Base-by-base conservation (phyloP, 2,113 vertebrate genomes). In the Erinaceus europaeus region DNA sequence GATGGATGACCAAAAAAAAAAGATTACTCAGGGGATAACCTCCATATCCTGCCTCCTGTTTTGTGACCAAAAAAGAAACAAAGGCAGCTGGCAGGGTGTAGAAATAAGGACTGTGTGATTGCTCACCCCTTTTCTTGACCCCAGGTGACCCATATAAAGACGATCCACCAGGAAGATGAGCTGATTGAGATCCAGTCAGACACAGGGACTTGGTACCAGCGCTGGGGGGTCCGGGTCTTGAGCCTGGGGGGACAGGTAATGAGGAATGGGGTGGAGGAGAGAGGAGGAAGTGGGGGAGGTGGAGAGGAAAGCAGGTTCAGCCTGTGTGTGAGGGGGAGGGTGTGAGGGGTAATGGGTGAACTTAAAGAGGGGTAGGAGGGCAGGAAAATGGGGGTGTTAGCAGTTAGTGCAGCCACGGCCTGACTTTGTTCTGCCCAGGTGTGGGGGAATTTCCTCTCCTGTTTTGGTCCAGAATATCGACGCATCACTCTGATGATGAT, bases 131-230 rank as follows among this genome's bases (percentile, higher is more conserved):
- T 71, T n/a, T 18, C 64, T 44, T n/a, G 20, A 14, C 10, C 17
- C 0, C 94, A 99, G 99, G 99, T 99, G 34, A 99, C 99, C 79
- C 99, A 98, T 93, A 99, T 99, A 94, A 99, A 99, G 96, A 99
- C 98, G 0, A 98, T 99, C 95, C 99, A 99, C 96, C 96, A 98
- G 94, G 96, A 98, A 96, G 98, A 99, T 1, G 99, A 99, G 27
- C 92, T 99, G 96, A 98, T 99, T 18, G 97, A 98, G 92, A 96
- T 99, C 97, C 98, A 98, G 95, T 96, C 97, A 0, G 98, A 99
- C 11, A 96, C 97, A 0, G 97, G 98, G 0, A 98, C 98, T 69
- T 99, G 98, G 99, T 98, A 99, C 83, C 94, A 97, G 92, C 98
- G 98, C 77, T 99, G 98, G 99, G 98, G 96, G 75, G 97, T 98